These are phyloP conservation scores for Prosapia bicincta DNA, from an alignment of 2,888 invertebrate species.

Conservation along the genomic window DNA sequence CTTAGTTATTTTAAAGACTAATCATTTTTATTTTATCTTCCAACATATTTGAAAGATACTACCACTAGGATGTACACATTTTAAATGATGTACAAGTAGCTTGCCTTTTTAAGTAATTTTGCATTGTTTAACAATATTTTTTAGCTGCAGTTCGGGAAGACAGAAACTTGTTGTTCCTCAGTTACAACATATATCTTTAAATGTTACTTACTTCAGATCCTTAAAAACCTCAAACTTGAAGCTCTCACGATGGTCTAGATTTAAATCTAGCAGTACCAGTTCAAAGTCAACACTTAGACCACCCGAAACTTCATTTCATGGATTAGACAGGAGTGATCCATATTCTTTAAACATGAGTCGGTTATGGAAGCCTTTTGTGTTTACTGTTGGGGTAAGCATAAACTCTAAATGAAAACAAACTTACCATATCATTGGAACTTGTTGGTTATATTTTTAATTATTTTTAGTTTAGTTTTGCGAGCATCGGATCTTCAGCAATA, in stretches of 20 bases:
- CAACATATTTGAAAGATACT: too few relatives aligned
- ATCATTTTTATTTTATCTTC: too few relatives aligned
- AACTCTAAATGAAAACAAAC: too few relatives aligned
- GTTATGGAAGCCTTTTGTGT: conserved; percentile 60
- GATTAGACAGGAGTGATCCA: neutral
- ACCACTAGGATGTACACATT: too few relatives aligned
- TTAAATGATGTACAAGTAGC: too few relatives aligned
- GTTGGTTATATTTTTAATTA: conserved; percentile 18
- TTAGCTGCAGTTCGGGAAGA: neutral
- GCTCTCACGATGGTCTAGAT: conserved; percentile 10
- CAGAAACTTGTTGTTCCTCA: neutral
- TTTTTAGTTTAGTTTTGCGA: conserved; percentile 62
- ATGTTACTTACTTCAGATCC: neutral
- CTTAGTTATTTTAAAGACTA: too few relatives aligned
- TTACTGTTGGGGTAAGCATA: conserved; percentile 59
- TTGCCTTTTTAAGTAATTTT: too few relatives aligned
- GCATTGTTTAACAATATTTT: neutral
- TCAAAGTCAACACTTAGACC: neutral
- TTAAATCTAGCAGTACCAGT: neutral
- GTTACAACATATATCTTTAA: neutral
- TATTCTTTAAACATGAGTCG: neutral
- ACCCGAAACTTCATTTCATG: neutral
- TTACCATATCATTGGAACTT: conserved; percentile 14
- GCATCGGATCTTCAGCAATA: conserved; percentile 72
- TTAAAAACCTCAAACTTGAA: conserved; percentile 20